Base-by-base conservation (phyloP, 2,797 vertebrate species). In the Lutjanus campechanus region DNA sequence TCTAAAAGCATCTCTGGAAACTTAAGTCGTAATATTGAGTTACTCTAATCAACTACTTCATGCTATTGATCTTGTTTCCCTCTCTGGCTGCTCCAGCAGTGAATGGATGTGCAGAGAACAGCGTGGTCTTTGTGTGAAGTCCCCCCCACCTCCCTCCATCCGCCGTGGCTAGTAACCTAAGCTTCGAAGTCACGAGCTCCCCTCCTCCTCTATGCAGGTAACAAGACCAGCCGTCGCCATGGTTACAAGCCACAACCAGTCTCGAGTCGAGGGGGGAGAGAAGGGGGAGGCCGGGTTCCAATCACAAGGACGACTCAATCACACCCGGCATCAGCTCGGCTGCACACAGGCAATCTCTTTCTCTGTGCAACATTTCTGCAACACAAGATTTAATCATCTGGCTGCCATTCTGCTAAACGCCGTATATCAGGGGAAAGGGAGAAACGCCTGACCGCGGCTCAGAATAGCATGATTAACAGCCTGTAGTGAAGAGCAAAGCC, bases 11-110 rank as follows among this genome's bases (percentile, higher is more conserved):
- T 90, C 91, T 85, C 70, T 79, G 88, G 91, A 92, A 93, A 90
- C 79, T 53, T 63, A 77, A 92, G 88, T 86, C 63, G 71, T 85
- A 87, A 92, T 93, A 94, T 93, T 89, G 85, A 93, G 88, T 94
- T 93, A 92, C 91, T 88, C 88, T 91, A 92, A 93, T 93, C 92
- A 93, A 53, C 85, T 81, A 43, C 92, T 89, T 90, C 72, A 79
- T 90, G 93, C 83, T 84, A 93, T 94, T 92, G 93, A 94, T 93
- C 92, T 89, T 54, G 77, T 83, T 90, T 91, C 60, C 71, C 79
- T 89, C 73, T n/a, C 68, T 83, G 85, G 69, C 74, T 79, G 84
- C 84, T 79, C 12, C 17, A 65, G 76, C 85, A 73, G 69, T 88
- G 93, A 91, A 89, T 90, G 87, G 76, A 89, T 71, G 82, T 81